Base-by-base conservation (phyloP, 2,113 vertebrate species). In the Lutjanus erythropterus region DNA sequence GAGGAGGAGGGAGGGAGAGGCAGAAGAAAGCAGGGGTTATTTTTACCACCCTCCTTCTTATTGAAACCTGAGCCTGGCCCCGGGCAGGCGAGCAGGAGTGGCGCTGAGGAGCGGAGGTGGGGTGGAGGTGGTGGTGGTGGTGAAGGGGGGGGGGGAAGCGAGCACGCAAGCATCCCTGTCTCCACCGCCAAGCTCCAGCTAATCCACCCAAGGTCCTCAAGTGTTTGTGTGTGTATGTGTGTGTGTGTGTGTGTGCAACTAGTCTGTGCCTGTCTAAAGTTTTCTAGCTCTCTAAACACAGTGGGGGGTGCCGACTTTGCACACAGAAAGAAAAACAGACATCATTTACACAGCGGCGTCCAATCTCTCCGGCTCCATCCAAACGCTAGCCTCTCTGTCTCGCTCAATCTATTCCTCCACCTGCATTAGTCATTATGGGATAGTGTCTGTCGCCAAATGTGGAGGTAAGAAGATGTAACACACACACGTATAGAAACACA, bases 341-440 rank as follows among this genome's bases (percentile, higher is more conserved):
- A 76, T 84, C 85, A 85, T 91, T 90, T 91, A 93, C 87, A 80
- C 86, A 89, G 88, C 78, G 39, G 85, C 86, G 71, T 81, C 84
- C 86, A 89, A 93, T 83, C 89, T 90, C 71, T 79, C 44, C 6
- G 55, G 61, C 87, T 87, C 81, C 71, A 84, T 86, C 83, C 82
- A 58, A 74, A 75, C 71, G 23, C 83, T 70, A 56, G 60, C 37
- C 75, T 77, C 78, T 71, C 82, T 53, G 23, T 46, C 70, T 67
- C 14, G 55, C 33, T 78, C 52, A 71, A 78, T 76, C 72, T 53
- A 90, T 84, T 67, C 92, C 93, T 92, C 91, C 89, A 94, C 94
- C 95, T 96, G 95, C 93, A 91, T 94, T 92, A 93, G 92, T 95
- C 94, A 95, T 96, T 95, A 96, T 88, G 84, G 84, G 90, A 90